Percentiles rank a stretch among this genome's conserved stretches.
Conservation (phyloP, 2,888 invertebrate genomes). For the Leucophenga maculata region DNA sequence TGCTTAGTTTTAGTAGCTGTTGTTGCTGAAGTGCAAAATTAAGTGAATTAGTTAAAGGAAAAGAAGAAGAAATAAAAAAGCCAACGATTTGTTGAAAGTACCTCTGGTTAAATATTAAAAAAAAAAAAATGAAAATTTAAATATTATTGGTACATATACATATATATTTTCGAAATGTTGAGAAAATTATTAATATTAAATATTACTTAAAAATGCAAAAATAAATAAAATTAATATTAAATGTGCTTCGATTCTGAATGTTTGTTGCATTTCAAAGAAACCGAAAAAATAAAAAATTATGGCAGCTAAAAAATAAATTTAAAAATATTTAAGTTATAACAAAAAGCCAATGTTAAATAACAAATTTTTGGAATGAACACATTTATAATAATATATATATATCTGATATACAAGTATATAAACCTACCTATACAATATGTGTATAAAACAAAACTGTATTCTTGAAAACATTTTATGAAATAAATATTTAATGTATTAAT, state of each 20-base stretch:
- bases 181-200: neutral
- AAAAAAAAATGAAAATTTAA: no score
- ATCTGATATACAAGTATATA: slow-evolving; percentile 33
- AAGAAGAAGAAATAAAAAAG: neutral
- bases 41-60: neutral
- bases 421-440: slow-evolving; percentile 45
- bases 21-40: neutral
- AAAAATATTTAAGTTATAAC: neutral
- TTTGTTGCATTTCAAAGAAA: no score
- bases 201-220: no score
- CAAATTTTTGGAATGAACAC: slow-evolving; percentile 2
- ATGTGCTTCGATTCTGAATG: no score
- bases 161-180: slow-evolving; percentile 7
- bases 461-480: slow-evolving; percentile 49
- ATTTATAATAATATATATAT: slow-evolving; percentile 18
- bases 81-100: slow-evolving; percentile 13
- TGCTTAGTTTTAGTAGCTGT: neutral
- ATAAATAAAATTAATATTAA: no score
- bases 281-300: neutral
- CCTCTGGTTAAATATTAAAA: slow-evolving; percentile 3
- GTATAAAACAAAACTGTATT: slow-evolving; percentile 46
- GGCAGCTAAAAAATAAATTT: slow-evolving; percentile 7
- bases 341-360: neutral
- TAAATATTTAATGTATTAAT: slow-evolving; percentile 55
- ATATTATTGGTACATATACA: neutral